Evolutionary conservation across 1,140 invertebrate genomes (phyloP).

Genomic region (Nymphalis io): DNA sequence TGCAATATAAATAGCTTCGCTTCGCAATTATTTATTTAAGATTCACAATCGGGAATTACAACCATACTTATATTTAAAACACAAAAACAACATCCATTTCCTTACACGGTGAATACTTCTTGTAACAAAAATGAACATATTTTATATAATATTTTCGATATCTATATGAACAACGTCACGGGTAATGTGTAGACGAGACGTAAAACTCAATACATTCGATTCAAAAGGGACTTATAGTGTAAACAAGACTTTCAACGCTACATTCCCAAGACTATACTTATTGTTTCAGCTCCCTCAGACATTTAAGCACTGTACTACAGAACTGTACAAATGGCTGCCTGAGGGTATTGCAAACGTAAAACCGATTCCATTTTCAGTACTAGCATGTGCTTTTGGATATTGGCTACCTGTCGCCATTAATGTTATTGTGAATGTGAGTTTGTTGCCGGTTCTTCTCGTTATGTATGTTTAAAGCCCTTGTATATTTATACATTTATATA

Average conservation of each 20-base stretch:
- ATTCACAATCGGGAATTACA: too few relatives aligned
- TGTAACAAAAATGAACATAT: too few relatives aligned
- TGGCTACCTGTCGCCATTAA: slow-evolving; percentile 6
- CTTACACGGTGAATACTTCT: too few relatives aligned
- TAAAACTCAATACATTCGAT: background rate
- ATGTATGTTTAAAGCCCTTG: too few relatives aligned
- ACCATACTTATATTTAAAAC: too few relatives aligned
- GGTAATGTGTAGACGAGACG: background rate
- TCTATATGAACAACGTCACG: background rate
- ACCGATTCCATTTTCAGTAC: slow-evolving; percentile 3
- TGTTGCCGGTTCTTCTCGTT: too few relatives aligned
- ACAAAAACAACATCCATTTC: too few relatives aligned
- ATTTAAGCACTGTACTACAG: slow-evolving; percentile 4
- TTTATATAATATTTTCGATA: too few relatives aligned
- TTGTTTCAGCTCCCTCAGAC: slow-evolving; percentile 7
- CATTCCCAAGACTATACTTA: slow-evolving; percentile 1
- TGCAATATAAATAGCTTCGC: too few relatives aligned
- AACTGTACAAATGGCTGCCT: slow-evolving; percentile 1
- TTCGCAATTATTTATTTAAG: too few relatives aligned
- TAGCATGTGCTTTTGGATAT: background rate
- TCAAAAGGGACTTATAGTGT: slow-evolving; percentile 2
- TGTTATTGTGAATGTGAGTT: background rate
- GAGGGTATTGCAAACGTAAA: background rate
- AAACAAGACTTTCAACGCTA: background rate
- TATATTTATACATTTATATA: too few relatives aligned